Conservation (phyloP, 2,113 vertebrate species). For the Macrotus californicus region DNA sequence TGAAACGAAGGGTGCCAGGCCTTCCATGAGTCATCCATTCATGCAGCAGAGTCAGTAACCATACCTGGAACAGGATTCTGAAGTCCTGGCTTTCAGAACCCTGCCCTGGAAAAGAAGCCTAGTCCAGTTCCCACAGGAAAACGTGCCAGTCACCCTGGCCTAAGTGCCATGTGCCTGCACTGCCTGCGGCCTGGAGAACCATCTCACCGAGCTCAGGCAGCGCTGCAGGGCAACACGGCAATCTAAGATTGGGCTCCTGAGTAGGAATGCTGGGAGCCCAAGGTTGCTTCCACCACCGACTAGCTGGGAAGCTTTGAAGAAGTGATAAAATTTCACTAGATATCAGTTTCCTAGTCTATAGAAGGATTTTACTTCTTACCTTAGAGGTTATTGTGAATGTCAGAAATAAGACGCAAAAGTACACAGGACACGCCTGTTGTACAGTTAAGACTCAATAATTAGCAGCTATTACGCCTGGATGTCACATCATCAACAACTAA, state of each 20-base stretch:
- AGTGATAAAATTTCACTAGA: neutral
- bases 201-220: neutral
- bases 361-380: neutral
- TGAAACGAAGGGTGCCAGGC: neutral
- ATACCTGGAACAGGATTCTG: neutral
- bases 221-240: accelerated
- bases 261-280: neutral
- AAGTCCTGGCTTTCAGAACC: neutral
- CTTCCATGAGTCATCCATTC: neutral
- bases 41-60: neutral
- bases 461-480: neutral
- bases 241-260: neutral
- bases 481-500: neutral
- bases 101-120: neutral
- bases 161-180: neutral
- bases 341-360: neutral
- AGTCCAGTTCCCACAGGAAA: neutral
- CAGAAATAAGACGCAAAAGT: neutral
- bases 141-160: neutral
- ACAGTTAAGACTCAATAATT: neutral
- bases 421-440: neutral
- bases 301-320: neutral
- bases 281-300: neutral
- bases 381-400: neutral
- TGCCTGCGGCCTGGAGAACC: neutral